A percentile compares a stretch with the other conserved stretches of the same genome.
phyloP scores from a whole-genome alignment of 37 sponge, comb jelly and placozoan genomes.

The Aplysina aerophoba region DNA sequence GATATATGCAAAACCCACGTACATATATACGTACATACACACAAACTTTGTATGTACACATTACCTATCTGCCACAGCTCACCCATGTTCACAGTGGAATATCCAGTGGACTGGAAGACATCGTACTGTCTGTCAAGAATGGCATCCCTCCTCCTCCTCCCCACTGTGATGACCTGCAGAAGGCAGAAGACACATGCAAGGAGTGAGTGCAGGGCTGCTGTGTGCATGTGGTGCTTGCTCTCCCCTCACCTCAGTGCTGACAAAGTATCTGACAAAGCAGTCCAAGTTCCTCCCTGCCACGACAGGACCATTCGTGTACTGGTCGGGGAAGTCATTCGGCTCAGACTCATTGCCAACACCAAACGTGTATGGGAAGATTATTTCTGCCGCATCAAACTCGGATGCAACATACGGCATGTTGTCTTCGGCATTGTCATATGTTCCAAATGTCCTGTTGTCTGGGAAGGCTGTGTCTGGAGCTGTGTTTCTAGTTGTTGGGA shows the following conservation, averaged over 20 bases:
- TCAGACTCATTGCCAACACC: background rate
- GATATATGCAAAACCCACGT: too few species aligned
- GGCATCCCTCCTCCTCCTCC: too few species aligned
- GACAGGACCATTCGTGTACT: background rate
- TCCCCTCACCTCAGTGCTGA: background rate
- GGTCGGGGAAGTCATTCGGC: background rate
- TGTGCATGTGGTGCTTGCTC: too few species aligned
- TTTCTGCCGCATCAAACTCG: background rate
- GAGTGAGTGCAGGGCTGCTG: too few species aligned
- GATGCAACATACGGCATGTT: conserved; percentile 3
- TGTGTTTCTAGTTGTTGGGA: background rate
- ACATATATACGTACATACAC: too few species aligned
- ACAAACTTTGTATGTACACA: too few species aligned
- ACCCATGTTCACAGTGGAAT: too few species aligned
- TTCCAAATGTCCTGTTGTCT: conserved; percentile 6
- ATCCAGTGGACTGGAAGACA: too few species aligned
- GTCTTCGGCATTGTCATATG: background rate
- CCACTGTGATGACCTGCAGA: too few species aligned
- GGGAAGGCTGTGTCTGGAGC: conserved; percentile 13
- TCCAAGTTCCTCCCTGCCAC: background rate
- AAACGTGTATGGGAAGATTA: background rate
- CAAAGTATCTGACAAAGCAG: conserved; percentile 5
- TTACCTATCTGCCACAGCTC: too few species aligned
- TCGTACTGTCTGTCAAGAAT: too few species aligned
- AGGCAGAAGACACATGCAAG: too few species aligned